Evolutionary conservation across 1,140 invertebrate species (phyloP), one percentile per base, ranked within the genome.

Genomic region (Microvelia longipes): DNA sequence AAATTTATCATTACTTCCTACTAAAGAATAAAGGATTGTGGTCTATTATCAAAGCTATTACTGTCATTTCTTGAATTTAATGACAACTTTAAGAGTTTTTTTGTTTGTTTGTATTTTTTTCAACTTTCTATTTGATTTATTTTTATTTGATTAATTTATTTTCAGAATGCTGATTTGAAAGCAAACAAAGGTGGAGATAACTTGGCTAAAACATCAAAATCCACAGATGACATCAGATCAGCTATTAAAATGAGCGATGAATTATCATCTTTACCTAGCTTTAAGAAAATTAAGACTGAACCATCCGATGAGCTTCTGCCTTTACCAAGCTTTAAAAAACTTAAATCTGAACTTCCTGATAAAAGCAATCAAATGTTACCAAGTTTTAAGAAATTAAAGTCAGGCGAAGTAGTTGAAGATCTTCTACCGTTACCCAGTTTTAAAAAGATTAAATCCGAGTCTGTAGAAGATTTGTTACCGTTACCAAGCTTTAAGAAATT

Each of bases 401-500:
- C 35, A 19, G 35, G 35, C 5, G 35, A 50, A 50, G 19, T 50
- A 5, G 35, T 50, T 19, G 35, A 50, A 19, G 35, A 50, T 50
- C 35, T 50, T 19, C 35, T 50, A 11, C 19, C 35, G 19, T 19
- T 50, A 19, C 35, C 35, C 35, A 50, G 35, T 64, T 64, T 64
- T 5, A 64, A 26, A 5, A 64, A 64, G 24, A 5, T 64, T 5
- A 24, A 24, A 24, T 24, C 15, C 25, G 62, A 64, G 24, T 2
- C 24, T 5, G 25, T 5, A 5, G 62, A 64, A 25, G 62, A 64
- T 24, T 5, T 64, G 11, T 15, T 64, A 24, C 62, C 62, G 15
- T 64, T 64, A 24, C 62, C 62, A 25, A 64, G 62, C 24, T 64
- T 64, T 26, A 64, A 64, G 62, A 64, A 64, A 25, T 26, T 64